Conservation (phyloP, 2,113 vertebrate species). For the Chlamydotis undulata region DNA sequence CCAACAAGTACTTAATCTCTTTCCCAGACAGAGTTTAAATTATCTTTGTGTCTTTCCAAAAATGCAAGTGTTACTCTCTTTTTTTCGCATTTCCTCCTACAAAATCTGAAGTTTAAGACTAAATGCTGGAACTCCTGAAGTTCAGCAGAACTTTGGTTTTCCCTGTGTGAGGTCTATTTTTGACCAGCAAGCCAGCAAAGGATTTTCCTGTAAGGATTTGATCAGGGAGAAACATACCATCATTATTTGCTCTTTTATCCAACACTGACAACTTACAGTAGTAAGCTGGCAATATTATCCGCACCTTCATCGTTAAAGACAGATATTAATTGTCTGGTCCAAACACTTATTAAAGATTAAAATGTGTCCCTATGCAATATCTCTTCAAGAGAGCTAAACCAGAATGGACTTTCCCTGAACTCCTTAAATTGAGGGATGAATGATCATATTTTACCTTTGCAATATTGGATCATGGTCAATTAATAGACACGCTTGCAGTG, state of each 20-base stretch:
- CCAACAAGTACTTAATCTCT: background rate
- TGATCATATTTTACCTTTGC: background rate
- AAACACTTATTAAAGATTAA: background rate
- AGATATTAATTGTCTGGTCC: slow-evolving; percentile 5
- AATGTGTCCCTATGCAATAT: background rate
- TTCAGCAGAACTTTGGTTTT: slow-evolving; percentile 23
- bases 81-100: background rate
- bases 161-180: background rate
- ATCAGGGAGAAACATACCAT: background rate
- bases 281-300: background rate
- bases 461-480: background rate
- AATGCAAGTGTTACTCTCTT: background rate
- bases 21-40: background rate
- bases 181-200: background rate
- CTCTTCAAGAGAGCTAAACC: background rate
- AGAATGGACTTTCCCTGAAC: background rate
- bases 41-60: slow-evolving; percentile 24
- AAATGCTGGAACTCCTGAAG: background rate
- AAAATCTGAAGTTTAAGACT: background rate
- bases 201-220: background rate
- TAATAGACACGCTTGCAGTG: background rate
- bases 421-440: background rate
- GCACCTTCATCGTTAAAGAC: background rate
- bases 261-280: background rate
- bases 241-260: background rate